Percentiles rank a stretch among this genome's conserved stretches.
phyloP scores from a whole-genome alignment of 2,888 invertebrate genomes.

The Belgica antarctica region DNA sequence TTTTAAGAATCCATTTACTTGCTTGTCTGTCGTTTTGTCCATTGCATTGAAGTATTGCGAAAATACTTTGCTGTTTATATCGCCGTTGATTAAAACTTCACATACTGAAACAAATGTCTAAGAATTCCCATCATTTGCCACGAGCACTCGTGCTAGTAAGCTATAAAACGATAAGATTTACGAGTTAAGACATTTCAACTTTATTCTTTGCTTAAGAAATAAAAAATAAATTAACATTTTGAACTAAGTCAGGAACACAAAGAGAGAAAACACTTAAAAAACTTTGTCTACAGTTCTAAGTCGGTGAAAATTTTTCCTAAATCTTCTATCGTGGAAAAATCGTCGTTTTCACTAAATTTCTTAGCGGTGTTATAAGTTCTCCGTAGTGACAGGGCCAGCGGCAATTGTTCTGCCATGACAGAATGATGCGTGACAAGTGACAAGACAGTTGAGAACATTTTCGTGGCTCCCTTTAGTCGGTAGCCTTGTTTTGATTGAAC shows the following conservation, averaged over 20 bases:
- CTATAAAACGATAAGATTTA: too few species aligned
- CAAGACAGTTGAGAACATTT: slow-evolving; percentile 87
- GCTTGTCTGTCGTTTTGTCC: too few species aligned
- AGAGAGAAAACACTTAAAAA: neutral
- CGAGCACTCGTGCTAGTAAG: too few species aligned
- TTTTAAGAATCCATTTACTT: too few species aligned
- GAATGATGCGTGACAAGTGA: slow-evolving; percentile 97
- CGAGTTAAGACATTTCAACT: too few species aligned
- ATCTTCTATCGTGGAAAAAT: slow-evolving; percentile 3
- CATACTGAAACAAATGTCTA: too few species aligned
- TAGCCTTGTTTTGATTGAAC: slow-evolving; percentile 82
- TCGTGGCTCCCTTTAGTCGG: slow-evolving; percentile 94
- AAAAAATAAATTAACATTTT: neutral
- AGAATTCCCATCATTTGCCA: too few species aligned
- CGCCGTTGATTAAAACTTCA: too few species aligned
- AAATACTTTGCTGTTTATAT: too few species aligned
- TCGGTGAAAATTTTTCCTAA: slow-evolving; percentile 34
- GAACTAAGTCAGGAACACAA: neutral
- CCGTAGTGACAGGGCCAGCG: slow-evolving; percentile 58
- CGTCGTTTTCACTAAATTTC: slow-evolving; percentile 3
- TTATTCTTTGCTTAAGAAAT: neutral
- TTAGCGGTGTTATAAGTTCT: slow-evolving; percentile 6
- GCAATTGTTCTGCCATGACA: slow-evolving; percentile 94
- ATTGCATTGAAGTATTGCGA: too few species aligned
- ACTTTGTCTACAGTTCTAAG: slow-evolving; percentile 15